phyloP scores from a whole-genome alignment of 2,113 vertebrate genomes.

The Sander lucioperca region DNA sequence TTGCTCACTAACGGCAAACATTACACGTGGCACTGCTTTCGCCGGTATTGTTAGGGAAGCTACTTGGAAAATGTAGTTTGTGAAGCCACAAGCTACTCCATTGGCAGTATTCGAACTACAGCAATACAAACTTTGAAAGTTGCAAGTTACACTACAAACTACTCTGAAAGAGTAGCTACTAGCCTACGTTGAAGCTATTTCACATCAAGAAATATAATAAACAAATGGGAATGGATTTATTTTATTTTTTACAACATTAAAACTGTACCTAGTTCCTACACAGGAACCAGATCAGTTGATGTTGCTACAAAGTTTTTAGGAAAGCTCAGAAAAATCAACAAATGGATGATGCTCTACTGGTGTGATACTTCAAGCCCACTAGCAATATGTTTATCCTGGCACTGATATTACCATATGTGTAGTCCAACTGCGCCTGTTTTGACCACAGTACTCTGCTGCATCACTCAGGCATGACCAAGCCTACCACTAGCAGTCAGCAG shows the following conservation, averaged over 20 bases:
- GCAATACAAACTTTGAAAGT: background rate
- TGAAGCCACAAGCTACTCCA: background rate
- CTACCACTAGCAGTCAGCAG: slow-evolving; percentile 21
- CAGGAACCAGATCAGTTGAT: background rate
- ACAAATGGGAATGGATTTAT: background rate
- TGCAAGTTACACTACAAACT: background rate
- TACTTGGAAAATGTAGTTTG: background rate
- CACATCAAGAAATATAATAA: background rate
- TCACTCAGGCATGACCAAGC: slow-evolving; percentile 14
- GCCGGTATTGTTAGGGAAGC: background rate
- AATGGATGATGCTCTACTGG: background rate
- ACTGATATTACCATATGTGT: background rate
- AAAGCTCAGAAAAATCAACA: background rate
- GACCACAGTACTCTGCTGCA: background rate
- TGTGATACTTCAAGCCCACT: background rate
- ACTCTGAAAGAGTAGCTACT: background rate
- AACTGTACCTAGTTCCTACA: background rate
- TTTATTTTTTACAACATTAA: background rate
- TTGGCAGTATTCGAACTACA: background rate
- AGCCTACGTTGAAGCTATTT: too few species aligned
- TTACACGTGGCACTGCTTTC: background rate
- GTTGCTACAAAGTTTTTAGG: background rate
- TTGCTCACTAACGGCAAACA: background rate
- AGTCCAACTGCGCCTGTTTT: slow-evolving; percentile 14
- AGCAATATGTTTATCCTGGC: background rate